Evolutionary conservation across 2,888 invertebrate genomes (phyloP), one percentile per base, ranked within the genome.

Genomic region (Pasiphila rectangulata): DNA sequence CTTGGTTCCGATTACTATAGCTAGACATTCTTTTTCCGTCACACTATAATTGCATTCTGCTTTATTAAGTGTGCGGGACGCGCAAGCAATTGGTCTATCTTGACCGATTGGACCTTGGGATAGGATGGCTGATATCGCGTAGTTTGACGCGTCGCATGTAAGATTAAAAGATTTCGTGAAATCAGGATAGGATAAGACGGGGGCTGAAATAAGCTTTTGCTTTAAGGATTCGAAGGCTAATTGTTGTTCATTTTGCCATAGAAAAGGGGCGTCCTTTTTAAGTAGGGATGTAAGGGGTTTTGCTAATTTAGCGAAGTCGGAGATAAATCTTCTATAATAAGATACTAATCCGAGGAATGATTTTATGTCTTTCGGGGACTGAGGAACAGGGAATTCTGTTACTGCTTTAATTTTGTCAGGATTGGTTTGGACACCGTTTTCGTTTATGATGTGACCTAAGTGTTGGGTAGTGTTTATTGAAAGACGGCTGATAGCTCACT

Each of bases 311-410:
- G 23, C 3, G 7, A 23, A 4, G 4, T 23, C 7, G 2, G 23
- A 24, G 3, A 81, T 77, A 41, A 78, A 81, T 23, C 69, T 57
- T 6, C 76, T 38, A 35, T 79, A 78, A 46, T 76, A 79, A 0
- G 70, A 69, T 0, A 62, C 51, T 4, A 79, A 37, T 2, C 76
- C 76, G 1, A 66, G 51, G 50, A 75, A 80, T 24, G 53, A 41
- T 57, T 64, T 62, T 1, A 67, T 59, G n/a, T 61, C 56, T 40
- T 54, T 60, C 0, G 45, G 47, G 12, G 10, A 41, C 38, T 54
- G 53, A 2, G 69, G 67, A 4, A 32, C 23, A 6, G 23, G 23
- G n/a, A 4, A 23, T 23, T 23, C 7, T 23, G 3, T 6, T 23
- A 23, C 23, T 2, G 24, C 24, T 25, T 25, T 9, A 10, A 3